Evolutionary conservation across 2,797 vertebrate genomes (phyloP).

Genomic region (Hippoglossus hippoglossus): DNA sequence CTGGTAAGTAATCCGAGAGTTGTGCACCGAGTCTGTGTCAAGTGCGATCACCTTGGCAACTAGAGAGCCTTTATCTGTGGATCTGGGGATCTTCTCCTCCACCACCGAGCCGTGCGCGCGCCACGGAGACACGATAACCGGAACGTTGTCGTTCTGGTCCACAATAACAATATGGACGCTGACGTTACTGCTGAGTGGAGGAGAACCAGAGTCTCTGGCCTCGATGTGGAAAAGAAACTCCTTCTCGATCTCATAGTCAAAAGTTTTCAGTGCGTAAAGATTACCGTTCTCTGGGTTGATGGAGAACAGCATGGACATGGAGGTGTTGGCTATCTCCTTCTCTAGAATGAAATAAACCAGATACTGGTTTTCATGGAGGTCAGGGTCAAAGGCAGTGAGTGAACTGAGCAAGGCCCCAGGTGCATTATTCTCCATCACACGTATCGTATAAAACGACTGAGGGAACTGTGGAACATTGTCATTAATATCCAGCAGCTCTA

Average conservation of each 20-base stretch:
- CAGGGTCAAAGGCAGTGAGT: slow-evolving; percentile 75
- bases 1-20: slow-evolving; percentile 79
- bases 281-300: slow-evolving; percentile 78
- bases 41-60: slow-evolving; percentile 77
- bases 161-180: slow-evolving; percentile 72
- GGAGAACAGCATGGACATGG: slow-evolving; percentile 76
- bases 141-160: slow-evolving; percentile 78
- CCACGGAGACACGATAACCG: slow-evolving; percentile 75
- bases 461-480: slow-evolving; percentile 83
- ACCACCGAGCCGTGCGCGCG: slow-evolving; percentile 66
- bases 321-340: slow-evolving; percentile 74
- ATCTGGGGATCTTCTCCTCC: slow-evolving; percentile 64
- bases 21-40: slow-evolving; percentile 75
- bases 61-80: slow-evolving; percentile 74
- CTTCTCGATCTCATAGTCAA: slow-evolving; percentile 76
- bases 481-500: slow-evolving; percentile 83
- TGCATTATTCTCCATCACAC: slow-evolving; percentile 77
- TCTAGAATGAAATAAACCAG: slow-evolving; percentile 79
- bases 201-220: slow-evolving; percentile 77
- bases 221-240: slow-evolving; percentile 77
- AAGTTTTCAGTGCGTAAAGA: slow-evolving; percentile 73
- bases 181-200: slow-evolving; percentile 76
- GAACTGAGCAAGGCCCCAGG: slow-evolving; percentile 74
- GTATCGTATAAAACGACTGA: slow-evolving; percentile 75
- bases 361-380: slow-evolving; percentile 79